Base-by-base conservation (phyloP, 1,140 invertebrate genomes). In the Bombus superbus region DNA sequence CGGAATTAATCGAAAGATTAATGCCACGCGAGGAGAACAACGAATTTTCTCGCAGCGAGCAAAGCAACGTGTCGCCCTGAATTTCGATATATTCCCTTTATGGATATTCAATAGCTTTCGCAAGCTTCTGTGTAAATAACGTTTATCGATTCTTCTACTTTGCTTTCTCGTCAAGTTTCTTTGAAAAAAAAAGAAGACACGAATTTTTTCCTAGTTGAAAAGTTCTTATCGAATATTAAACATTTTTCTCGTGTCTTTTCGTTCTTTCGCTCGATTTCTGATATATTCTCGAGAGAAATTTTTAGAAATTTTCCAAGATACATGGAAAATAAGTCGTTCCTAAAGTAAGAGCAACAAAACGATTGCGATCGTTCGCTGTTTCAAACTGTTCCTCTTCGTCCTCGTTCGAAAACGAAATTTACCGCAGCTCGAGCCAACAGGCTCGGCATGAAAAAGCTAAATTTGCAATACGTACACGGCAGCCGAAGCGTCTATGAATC, bases 1-100 rank as follows among this genome's bases (percentile, higher is more conserved):
- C 66, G 32, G 28, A 35, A 47, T 79, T 79, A 79, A 79, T 79
- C 22, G n/a, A 32, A 38, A 80, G 40, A 38, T 47, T 68, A 44
- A 47, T 47, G 25, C 44, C n/a, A 18, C 32, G 1, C 64, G 18
- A 15, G 25, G 10, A 18, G 28, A 18, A 5, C 62, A 25, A 25
- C 74, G 32, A 59, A 75, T 75, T 35, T 57, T 28, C 35, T 38
- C 9, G 10, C 38, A n/a, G 8, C 13, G 28, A 44, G 15, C 8
- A 18, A 22, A 22, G 1, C 44, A 72, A 72, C 13, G 6, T 72
- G 32, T 44, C 2, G 69, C 13, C 5, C 6, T 13, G 13, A 15
- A 44, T 72, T 72, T 73, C 42, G 15, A 25, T 71, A 28, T 28
- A 71, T 69, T 13, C 11, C 9, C 32, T 22, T 9, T 13, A 64